phyloP scores from a whole-genome alignment of 1,140 invertebrate genomes.

The Oedothorax gibbosus region DNA sequence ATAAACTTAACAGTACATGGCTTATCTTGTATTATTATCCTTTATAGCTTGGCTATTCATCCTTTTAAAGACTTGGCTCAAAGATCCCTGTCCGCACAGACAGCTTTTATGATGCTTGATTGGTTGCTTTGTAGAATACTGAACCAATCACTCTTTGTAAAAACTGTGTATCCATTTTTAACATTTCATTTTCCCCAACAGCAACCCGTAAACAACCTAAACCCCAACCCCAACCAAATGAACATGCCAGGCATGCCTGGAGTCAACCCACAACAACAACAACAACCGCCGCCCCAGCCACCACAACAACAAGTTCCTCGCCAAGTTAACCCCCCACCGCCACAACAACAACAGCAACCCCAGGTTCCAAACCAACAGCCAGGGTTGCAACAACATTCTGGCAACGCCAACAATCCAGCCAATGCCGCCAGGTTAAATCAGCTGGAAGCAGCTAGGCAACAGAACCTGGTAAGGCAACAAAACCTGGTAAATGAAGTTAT shows the following conservation, averaged over 20 bases:
- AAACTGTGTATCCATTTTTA: too few species aligned
- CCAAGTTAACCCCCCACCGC: conserved; percentile 57
- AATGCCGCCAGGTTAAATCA: conserved; percentile 44
- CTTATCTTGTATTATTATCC: too few species aligned
- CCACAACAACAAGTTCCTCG: conserved; percentile 68
- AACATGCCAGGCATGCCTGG: conserved; percentile 12
- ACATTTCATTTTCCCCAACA: too few species aligned
- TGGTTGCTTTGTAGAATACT: too few species aligned
- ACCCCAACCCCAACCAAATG: conserved; percentile 26
- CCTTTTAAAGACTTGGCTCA: too few species aligned
- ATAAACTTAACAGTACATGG: too few species aligned
- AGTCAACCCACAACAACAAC: conserved; percentile 64
- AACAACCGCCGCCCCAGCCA: conserved; percentile 65
- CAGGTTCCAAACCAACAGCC: conserved; percentile 51
- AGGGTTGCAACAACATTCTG: conserved; percentile 29
- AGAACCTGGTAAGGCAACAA: conserved; percentile 71
- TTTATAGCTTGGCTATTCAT: too few species aligned
- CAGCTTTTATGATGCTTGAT: too few species aligned
- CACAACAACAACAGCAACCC: conserved; percentile 10
- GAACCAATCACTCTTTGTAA: too few species aligned
- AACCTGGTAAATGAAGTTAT: too few species aligned
- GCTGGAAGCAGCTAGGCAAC: conserved; percentile 74
- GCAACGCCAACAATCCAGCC: conserved; percentile 28
- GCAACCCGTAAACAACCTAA: too few species aligned
- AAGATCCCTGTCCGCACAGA: too few species aligned